Evolutionary conservation across 1,140 invertebrate species (phyloP).

Genomic region (Prorops nasuta): DNA sequence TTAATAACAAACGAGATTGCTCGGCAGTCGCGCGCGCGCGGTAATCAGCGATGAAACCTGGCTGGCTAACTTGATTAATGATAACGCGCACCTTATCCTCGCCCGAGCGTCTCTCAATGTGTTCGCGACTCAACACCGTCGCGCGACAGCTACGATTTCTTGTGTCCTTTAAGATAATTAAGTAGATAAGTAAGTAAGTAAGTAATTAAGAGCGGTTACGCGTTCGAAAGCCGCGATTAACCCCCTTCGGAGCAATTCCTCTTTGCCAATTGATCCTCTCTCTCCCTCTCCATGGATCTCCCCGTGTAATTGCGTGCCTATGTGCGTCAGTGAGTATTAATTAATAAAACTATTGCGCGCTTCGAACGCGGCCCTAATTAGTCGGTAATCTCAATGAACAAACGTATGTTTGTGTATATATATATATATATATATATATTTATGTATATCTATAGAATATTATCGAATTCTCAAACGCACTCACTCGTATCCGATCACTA

Average conservation of each 20-base stretch:
- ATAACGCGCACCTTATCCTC: no score
- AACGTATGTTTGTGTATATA: slow-evolving; percentile 29
- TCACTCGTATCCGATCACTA: slow-evolving; percentile 52
- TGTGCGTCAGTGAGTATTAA: no score
- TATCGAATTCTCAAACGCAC: slow-evolving; percentile 46
- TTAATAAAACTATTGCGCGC: not conserved
- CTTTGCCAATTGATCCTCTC: not conserved
- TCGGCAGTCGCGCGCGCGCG: no score
- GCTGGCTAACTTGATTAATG: no score
- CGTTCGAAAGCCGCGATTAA: slow-evolving; percentile 8
- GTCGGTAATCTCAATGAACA: slow-evolving; percentile 34
- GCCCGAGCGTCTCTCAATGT: no score
- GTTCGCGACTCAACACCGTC: not conserved
- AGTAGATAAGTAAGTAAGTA: slow-evolving; percentile 40
- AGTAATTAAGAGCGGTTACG: slow-evolving; percentile 26
- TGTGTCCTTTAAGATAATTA: slow-evolving; percentile 35
- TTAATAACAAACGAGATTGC: no score
- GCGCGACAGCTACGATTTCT: slow-evolving; percentile 6
- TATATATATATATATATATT: slow-evolving; percentile 32
- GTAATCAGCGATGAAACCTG: no score
- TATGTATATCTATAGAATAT: slow-evolving; percentile 43
- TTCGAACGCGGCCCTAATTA: slow-evolving; percentile 9
- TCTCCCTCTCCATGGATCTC: no score
- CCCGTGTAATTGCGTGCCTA: no score
- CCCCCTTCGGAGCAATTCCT: not conserved